Evolutionary conservation across 2,888 invertebrate species (phyloP), one percentile per base, ranked within the genome.

Genomic region (Dicycla oo): DNA sequence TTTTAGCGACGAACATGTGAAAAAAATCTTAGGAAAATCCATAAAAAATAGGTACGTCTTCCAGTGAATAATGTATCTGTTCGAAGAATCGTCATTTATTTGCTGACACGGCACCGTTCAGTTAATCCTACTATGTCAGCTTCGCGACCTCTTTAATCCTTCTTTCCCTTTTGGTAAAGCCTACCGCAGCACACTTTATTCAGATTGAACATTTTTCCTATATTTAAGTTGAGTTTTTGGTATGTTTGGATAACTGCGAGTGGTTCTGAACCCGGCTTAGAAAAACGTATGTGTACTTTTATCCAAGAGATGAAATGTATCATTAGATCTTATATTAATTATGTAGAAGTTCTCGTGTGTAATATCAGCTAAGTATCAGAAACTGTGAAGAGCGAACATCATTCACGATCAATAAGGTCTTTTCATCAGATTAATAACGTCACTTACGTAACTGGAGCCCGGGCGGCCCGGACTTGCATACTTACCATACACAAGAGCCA

Each of bases 71-170:
- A 74, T 86, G 84, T 83, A 89, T 89, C 86, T 78, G 73, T 87
- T 82, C 74, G 84, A 81, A 88, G 84, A 91, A 88, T 91, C 89
- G 89, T 91, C 92, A 93, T 93, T 92, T 93, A 93, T 93, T 91
- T 91, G 93, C 91, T 93, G 93, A 93, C 91, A 88, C 87, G 88
- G 89, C 91, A 83, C 81, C 90, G 89, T 88, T 89, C 89, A 84
- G 90, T 89, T 94, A 94, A 95, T 94, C 95, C 93, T 90, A 88
- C 93, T 91, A 92, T 92, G 94, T 94, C 94, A 93, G 93, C 92
- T 89, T 90, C 90, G 92, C 93, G 93, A 94, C 94, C 94, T 94
- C 91, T 88, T 91, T 94, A 94, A 95, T 94, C 94, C 93, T 92
- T 91, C 92, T 92, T 92, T 89, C 91, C 91, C 91, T 90, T 93